Conservation (phyloP, 2,888 invertebrate species). For the Sinhomidia bicolor region DNA sequence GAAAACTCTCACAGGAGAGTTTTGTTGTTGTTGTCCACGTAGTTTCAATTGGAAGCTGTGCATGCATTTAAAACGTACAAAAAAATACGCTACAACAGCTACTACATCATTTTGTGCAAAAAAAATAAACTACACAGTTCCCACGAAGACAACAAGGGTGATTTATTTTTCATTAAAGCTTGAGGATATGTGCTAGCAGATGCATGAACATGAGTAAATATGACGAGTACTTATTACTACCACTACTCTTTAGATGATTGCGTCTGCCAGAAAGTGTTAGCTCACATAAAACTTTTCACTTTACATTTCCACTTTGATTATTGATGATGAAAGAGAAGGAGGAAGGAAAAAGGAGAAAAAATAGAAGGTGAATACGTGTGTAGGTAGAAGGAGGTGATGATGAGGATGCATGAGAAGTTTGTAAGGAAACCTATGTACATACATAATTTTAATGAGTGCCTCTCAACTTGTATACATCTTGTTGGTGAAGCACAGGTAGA, state of each 20-base stretch:
- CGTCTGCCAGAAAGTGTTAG: constrained; percentile 16
- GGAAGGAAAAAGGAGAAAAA: not conserved
- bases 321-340: constrained; percentile 47
- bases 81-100: not conserved
- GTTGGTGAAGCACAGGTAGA: not conserved
- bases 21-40: constrained; percentile 13
- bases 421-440: not conserved
- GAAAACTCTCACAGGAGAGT: not conserved
- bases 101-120: no score
- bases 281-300: constrained; percentile 22
- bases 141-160: constrained; percentile 39
- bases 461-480: not conserved
- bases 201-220: constrained; percentile 7
- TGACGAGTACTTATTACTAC: constrained; percentile 6
- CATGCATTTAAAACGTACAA: no score
- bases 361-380: not conserved
- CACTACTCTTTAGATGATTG: not conserved
- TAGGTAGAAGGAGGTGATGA: not conserved
- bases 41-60: no score
- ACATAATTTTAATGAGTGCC: constrained; percentile 5
- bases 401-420: constrained; percentile 14
- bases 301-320: constrained; percentile 47
- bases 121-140: not conserved
- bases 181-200: constrained; percentile 28
- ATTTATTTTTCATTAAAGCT: constrained; percentile 60